Evolutionary conservation across 1,140 invertebrate genomes (phyloP), one percentile per base, ranked within the genome.

Genomic region (Atta colombica): DNA sequence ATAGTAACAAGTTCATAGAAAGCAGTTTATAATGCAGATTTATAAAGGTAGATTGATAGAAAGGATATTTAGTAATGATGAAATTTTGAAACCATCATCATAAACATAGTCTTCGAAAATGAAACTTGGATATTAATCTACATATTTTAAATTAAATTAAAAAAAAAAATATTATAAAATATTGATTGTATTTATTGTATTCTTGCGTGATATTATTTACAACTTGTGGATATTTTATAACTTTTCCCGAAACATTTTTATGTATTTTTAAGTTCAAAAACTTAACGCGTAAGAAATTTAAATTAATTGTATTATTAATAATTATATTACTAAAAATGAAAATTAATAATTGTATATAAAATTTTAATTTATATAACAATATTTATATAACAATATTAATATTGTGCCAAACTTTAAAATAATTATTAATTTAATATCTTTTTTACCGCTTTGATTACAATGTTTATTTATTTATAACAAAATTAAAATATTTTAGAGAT

Each of bases 121-220:
- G 28, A 58, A 71, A 71, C 1, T 45, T 3, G 1, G 8, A 81
- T 69, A 71, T 45, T 16, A 21, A 58, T 81, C 6, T 58, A 69
- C 45, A 28, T 53, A 81, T 81, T 25, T 25, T 2, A 81, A 25
- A 58, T 28, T 28, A 0, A 71, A 58, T 58, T 58, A 21, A 21
- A 21, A 21, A 25, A 25, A 25, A 8, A 81, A 25, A 68, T 81
- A 18, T 4, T 80, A 3, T 10, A 45, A 18, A 65, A 16, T 66
- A 66, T 77, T n/a, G 10, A 58, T 63, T 77, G 39, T 3, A 63
- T 49, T 63, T 31, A 61, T 51, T 16, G 31, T 49, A n/a, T 25
- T 21, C 12, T 28, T 28, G 14, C 14, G 31, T 28, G 31, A 18
- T 39, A 14, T 63, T 6, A 58, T 21, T 7, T 31, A 8, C 21